Evolutionary conservation across 2,888 invertebrate genomes (phyloP), one percentile per base, ranked within the genome.

Genomic region (Philaethria dido): DNA sequence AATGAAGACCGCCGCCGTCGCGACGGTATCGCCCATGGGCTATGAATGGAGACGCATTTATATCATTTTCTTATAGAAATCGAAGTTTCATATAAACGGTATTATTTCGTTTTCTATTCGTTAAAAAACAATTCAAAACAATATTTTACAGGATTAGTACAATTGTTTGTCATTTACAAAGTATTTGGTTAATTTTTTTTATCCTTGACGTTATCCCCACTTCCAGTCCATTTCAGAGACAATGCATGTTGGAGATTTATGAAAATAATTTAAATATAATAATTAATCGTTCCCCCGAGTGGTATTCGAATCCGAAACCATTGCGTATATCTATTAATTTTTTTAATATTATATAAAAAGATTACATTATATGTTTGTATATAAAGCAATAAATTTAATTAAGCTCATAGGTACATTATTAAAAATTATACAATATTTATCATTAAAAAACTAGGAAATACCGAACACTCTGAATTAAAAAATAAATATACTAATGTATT

Each of bases 1-100:
- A 85, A 80, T 77, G 73, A 74, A 75, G 66, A 33, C 70, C 77
- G 78, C 79, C 78, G 77, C 77, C 77, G 74, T 74, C 74, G 74
- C 77, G 76, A 71, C 71, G 59, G 71, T 69, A 66, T 77, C 76
- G 73, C 71, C 74, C 57, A 44, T 63, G 50, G 63, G 59, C 61
- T 62, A 55, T 29, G 50, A 66, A 62, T 62, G 55, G 54, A 67
- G 75, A 73, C 73, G 75, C 78, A 72, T 77, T 80, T 80, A 55
- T 59, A 50, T 62, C 60, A 71, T 64, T 67, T 62, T 44, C 50
- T 45, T 68, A 64, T 63, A 66, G 50, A 65, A 69, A 48, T 57
- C 48, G 22, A 50, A 67, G 62, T 69, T 71, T 61, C 39, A 66
- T 62, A 64, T 66, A 64, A 63, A 64, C 62, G 62, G 16, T 29